Base-by-base conservation (phyloP, 2,797 vertebrate species). In the Sparus aurata region DNA sequence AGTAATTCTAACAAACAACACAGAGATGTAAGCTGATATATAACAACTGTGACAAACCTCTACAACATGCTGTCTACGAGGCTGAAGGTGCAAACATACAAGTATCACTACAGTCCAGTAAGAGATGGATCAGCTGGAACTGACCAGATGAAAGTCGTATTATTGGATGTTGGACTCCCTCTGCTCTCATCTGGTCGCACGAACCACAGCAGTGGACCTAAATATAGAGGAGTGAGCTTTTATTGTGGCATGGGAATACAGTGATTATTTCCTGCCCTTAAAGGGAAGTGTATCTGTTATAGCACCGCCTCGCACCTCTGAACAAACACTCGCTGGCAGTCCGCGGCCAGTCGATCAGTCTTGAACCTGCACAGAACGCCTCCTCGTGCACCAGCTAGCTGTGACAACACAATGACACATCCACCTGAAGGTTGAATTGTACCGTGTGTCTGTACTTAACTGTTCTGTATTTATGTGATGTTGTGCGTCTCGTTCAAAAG, bases 331-430 rank as follows among this genome's bases (percentile, higher is more conserved):
- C 12, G 13, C 66, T 25, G 66, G 64, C 60, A 7, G 71, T 9
- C 11, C 45, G 73, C 25, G 60, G 68, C 54, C 81, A 41, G 77
- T 60, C 12, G 2, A 75, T 79, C 47, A 12, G 46, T 75, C 63
- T 30, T 20, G 53, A 75, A 52, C 34, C 54, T 17, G 69, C 69
- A 79, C 79, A 87, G 61, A 41, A 5, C 22, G 38, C 75, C 82
- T 87, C 78, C 53, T 58, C 2, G 16, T 55, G 16, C 75, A 82
- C 60, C 85, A 85, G 75, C 71, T 78, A 62, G 82, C 85, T 79
- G 71, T 77, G 70, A 78, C 75, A 22, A 72, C 69, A 73, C 83
- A 43, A 20, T 65, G 43, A 79, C 71, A 67, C 75, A 23, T 73
- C 62, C 82, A 62, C 73, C 79, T 64, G 77, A 78, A 79, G 75